phyloP scores from a whole-genome alignment of 2,888 invertebrate genomes.

The Trichogramma evanescens region DNA sequence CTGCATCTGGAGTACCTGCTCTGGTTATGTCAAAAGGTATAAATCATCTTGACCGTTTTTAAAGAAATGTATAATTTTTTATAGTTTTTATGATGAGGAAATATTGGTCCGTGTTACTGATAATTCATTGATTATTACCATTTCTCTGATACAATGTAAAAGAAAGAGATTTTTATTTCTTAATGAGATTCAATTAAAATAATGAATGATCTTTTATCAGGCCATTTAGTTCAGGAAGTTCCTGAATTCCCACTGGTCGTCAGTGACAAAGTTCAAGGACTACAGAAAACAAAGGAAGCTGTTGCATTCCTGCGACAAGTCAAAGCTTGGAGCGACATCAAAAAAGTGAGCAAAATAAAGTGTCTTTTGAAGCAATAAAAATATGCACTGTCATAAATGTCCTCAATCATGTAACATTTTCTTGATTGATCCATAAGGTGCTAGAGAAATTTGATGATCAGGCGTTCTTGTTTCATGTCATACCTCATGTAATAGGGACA shows the following conservation, averaged over 20 bases:
- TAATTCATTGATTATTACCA: no score
- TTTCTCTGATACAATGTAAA: background rate
- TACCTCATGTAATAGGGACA: conserved; percentile 7
- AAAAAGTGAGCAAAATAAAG: conserved; percentile 65
- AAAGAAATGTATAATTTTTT: no score
- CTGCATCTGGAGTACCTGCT: conserved; percentile 93
- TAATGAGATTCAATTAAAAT: conserved; percentile 12
- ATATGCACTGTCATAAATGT: conserved; percentile 37
- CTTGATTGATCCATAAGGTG: conserved; percentile 34
- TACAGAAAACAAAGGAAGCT: conserved; percentile 96
- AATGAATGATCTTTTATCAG: conserved; percentile 36
- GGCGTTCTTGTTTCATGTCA: conserved; percentile 35
- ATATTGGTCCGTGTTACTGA: no score
- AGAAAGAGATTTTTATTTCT: background rate
- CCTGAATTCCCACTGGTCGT: conserved; percentile 96
- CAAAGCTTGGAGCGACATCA: conserved; percentile 95
- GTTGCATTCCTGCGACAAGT: conserved; percentile 88
- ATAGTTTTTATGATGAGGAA: no score
- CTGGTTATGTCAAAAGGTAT: conserved; percentile 89
- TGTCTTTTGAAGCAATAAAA: background rate
- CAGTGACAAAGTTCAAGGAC: conserved; percentile 90
- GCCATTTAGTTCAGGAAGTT: conserved; percentile 83
- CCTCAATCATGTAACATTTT: conserved; percentile 25
- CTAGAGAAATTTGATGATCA: conserved; percentile 34
- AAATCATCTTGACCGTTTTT: no score